Evolutionary conservation across 2,888 invertebrate genomes (phyloP).

Genomic region (Pycnomerus fuliginosus): DNA sequence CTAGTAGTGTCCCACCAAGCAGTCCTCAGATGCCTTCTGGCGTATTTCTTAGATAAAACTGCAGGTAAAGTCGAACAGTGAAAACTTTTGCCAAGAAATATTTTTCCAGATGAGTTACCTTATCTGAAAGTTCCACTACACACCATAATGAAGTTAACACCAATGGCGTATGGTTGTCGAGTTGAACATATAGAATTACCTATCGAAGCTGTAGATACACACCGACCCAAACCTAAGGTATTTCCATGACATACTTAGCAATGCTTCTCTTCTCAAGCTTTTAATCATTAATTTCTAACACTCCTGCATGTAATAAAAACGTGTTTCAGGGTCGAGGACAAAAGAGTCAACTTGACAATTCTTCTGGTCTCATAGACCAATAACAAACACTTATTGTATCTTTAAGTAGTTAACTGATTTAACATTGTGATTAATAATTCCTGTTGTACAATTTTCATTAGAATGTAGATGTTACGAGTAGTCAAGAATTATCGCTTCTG

Average conservation of each 20-base stretch:
- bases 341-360: neutral
- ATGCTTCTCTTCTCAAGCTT: constrained; percentile 1
- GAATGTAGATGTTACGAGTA: neutral
- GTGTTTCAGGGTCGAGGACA: neutral
- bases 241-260: constrained; percentile 28
- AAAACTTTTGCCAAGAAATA: no score
- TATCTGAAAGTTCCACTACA: constrained; percentile 90
- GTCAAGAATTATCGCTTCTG: constrained; percentile 2
- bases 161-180: constrained; percentile 97
- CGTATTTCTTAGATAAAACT: constrained; percentile 95
- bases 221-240: constrained; percentile 87
- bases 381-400: neutral
- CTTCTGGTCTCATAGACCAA: no score
- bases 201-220: constrained; percentile 94
- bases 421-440: neutral
- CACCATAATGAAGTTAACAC: constrained; percentile 95
- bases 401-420: neutral
- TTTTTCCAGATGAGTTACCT: constrained; percentile 76
- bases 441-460: constrained; percentile 1
- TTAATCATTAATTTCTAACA: neutral
- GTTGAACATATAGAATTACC: constrained; percentile 91
- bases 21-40: constrained; percentile 90
- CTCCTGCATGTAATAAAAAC: neutral
- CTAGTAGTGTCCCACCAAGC: constrained; percentile 97
- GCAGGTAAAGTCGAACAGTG: no score